Percentiles rank a stretch among this genome's conserved stretches.
Evolutionary conservation across 2,888 invertebrate species (phyloP).

Genomic region (Cartodere bifasciata): DNA sequence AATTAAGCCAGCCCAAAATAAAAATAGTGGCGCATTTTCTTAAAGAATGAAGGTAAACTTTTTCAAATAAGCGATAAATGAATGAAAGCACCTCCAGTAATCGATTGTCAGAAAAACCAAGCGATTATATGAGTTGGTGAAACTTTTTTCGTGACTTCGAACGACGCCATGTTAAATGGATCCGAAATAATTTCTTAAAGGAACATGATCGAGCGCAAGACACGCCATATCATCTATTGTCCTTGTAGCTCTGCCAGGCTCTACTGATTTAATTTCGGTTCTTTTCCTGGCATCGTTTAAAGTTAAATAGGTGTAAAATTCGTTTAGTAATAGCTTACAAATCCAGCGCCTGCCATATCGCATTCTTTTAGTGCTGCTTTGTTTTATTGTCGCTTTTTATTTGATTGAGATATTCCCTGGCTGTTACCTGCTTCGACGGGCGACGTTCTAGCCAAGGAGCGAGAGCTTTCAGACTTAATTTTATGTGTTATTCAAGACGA

Average conservation of each 20-base stretch:
- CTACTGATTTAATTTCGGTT: slow-evolving; percentile 26
- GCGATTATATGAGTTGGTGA: slow-evolving; percentile 24
- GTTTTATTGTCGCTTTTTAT: slow-evolving; percentile 16
- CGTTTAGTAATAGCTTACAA: slow-evolving; percentile 33
- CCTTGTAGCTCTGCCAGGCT: slow-evolving; percentile 16
- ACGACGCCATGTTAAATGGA: slow-evolving; percentile 34
- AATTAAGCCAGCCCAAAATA: too few species aligned
- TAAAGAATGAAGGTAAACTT: too few species aligned
- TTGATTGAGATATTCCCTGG: slow-evolving; percentile 14
- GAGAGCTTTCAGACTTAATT: slow-evolving; percentile 24
- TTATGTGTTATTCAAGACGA: slow-evolving; percentile 29
- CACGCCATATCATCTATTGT: slow-evolving; percentile 29
- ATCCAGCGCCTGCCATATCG: slow-evolving; percentile 21
- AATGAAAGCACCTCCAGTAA: too few species aligned
- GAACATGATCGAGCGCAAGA: slow-evolving; percentile 30
- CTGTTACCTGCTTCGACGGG: slow-evolving; percentile 7
- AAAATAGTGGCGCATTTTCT: too few species aligned
- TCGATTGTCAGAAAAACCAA: slow-evolving; percentile 13
- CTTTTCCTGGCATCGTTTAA: slow-evolving; percentile 29
- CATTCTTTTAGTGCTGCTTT: slow-evolving; percentile 13
- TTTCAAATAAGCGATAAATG: too few species aligned
- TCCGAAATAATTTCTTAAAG: slow-evolving; percentile 35
- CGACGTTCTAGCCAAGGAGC: slow-evolving; percentile 8
- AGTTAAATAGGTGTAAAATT: slow-evolving; percentile 39
- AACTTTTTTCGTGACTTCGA: slow-evolving; percentile 30